Conservation (phyloP, 2,888 invertebrate species). For the Plutella xylostella region DNA sequence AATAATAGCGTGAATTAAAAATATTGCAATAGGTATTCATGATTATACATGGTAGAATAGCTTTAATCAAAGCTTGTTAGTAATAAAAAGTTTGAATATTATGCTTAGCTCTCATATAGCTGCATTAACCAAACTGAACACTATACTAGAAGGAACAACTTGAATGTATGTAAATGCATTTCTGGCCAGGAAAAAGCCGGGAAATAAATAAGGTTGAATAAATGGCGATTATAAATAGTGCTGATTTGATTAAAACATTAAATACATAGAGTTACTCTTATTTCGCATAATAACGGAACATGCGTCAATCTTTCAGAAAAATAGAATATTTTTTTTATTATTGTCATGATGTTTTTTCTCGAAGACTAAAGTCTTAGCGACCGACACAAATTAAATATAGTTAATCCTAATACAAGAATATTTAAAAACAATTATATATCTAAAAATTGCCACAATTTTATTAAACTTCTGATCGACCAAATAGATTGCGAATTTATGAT, state of each 20-base stretch:
- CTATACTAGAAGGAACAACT: conserved; percentile 36
- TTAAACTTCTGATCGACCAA: conserved; percentile 15
- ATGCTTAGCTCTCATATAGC: not conserved
- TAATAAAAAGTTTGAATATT: not conserved
- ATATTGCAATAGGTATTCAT: too few species aligned
- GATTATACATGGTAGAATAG: too few species aligned
- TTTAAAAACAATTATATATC: conserved; percentile 7
- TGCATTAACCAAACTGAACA: not conserved
- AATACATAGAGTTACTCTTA: too few species aligned
- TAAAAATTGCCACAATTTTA: conserved; percentile 16
- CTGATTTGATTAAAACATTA: not conserved
- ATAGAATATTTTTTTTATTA: conserved; percentile 50
- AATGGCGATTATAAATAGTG: not conserved
- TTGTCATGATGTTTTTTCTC: conserved; percentile 56
- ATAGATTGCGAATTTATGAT: conserved; percentile 16
- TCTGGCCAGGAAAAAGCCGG: conserved; percentile 25
- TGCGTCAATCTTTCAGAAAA: conserved; percentile 33
- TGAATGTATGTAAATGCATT: conserved; percentile 37
- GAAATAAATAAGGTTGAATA: conserved; percentile 1
- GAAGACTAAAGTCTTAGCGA: conserved; percentile 18
- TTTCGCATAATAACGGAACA: too few species aligned
- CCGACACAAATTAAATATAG: conserved; percentile 22
- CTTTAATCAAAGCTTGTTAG: not conserved
- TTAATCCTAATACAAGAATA: not conserved
- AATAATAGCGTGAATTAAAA: too few species aligned